A percentile compares a stretch with the other conserved stretches of the same genome.
Evolutionary conservation across 2,797 vertebrate species (phyloP).

Genomic region (Gymnothorax reevesii): DNA sequence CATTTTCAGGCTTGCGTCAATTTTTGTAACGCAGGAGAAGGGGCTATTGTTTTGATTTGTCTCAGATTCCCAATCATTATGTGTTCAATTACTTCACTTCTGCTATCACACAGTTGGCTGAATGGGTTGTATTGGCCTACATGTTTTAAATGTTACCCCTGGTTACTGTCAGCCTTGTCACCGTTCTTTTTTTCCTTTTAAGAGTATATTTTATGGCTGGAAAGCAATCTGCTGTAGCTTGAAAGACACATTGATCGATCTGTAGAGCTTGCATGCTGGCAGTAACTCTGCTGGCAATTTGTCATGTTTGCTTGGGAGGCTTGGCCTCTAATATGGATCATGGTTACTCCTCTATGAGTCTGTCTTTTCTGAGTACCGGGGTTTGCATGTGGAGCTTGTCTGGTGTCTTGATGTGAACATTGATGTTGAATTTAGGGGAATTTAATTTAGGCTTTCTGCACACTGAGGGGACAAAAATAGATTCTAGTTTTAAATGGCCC

Average conservation of each 20-base stretch:
- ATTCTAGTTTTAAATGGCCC: neutral
- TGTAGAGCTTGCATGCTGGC: slow-evolving; percentile 16
- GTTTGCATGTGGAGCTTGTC: neutral
- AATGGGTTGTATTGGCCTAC: neutral
- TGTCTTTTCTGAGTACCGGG: neutral
- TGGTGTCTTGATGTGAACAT: neutral
- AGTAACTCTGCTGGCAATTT: slow-evolving; percentile 8
- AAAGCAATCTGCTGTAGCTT: neutral
- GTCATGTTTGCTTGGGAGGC: slow-evolving; percentile 22
- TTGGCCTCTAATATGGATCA: slow-evolving; percentile 11
- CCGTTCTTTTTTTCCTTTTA: neutral
- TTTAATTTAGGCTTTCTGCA: neutral
- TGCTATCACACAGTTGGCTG: neutral
- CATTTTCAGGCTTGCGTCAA: neutral
- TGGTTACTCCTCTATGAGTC: slow-evolving; percentile 20
- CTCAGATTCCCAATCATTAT: neutral
- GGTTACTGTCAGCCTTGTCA: neutral
- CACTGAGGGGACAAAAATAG: neutral
- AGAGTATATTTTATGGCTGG: neutral
- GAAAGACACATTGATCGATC: slow-evolving; percentile 20
- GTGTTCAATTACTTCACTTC: neutral
- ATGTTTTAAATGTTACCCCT: neutral
- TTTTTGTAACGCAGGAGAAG: neutral
- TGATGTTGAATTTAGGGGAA: neutral
- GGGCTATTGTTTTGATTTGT: neutral